phyloP scores from a whole-genome alignment of 2,888 invertebrate species.

The Drosophila vallismaia region DNA sequence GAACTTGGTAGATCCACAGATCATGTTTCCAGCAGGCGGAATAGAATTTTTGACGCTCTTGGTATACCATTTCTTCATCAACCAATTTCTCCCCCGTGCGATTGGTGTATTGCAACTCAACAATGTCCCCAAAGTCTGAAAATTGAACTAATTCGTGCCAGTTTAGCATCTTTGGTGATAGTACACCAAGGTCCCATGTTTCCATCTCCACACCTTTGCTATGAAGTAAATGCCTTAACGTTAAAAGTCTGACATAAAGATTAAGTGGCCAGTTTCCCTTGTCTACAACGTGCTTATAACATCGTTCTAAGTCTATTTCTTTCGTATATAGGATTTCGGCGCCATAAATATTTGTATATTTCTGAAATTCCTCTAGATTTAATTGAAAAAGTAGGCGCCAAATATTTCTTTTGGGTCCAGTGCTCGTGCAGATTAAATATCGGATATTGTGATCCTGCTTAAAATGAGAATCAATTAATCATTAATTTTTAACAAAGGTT shows the following conservation, averaged over 20 bases:
- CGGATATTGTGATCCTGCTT: conserved; percentile 52
- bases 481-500: not conserved
- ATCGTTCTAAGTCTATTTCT: conserved; percentile 9
- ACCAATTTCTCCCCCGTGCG: conserved; percentile 19
- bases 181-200: conserved; percentile 24
- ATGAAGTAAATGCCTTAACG: conserved; percentile 39
- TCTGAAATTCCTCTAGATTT: conserved; percentile 42
- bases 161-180: conserved; percentile 63
- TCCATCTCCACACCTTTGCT: conserved; percentile 50
- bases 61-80: conserved; percentile 10
- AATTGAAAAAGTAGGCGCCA: conserved; percentile 56
- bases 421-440: conserved; percentile 47
- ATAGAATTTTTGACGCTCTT: conserved; percentile 40
- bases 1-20: conserved; percentile 51
- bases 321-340: conserved; percentile 26
- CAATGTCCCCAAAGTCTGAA: conserved; percentile 53
- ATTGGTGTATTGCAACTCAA: conserved; percentile 13
- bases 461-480: too few relatives aligned
- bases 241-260: conserved; percentile 43
- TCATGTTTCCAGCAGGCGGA: conserved; percentile 55
- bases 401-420: conserved; percentile 38
- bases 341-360: conserved; percentile 49
- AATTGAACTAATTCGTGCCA: conserved; percentile 45
- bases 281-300: conserved; percentile 41
- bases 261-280: conserved; percentile 58